These are phyloP conservation scores for Uromys caudimaculatus DNA, from an alignment of 2,797 vertebrate species.

Conservation along the genomic window DNA sequence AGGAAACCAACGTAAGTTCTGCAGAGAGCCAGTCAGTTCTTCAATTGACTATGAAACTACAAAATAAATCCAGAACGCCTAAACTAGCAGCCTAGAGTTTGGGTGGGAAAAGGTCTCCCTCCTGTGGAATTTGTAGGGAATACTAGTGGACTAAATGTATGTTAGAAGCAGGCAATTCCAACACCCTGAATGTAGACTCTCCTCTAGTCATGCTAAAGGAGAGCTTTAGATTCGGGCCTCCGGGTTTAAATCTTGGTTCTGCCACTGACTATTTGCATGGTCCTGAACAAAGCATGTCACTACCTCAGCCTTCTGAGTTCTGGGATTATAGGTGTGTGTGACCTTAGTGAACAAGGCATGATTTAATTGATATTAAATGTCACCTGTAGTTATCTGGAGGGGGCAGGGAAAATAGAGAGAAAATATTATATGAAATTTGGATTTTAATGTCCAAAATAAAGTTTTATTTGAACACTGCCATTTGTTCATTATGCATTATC, in stretches of 20 bases:
- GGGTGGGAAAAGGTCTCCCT: conserved; percentile 65
- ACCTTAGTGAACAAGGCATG: background rate
- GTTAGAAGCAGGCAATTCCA: background rate
- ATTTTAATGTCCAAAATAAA: background rate
- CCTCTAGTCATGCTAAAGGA: background rate
- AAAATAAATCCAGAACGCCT: background rate
- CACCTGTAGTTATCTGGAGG: background rate
- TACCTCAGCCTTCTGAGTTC: background rate
- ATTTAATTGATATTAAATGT: background rate
- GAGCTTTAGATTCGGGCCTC: background rate
- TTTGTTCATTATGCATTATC: background rate
- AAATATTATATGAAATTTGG: background rate
- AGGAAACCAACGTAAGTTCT: conserved; percentile 21
- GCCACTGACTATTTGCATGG: background rate
- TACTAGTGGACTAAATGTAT: background rate
- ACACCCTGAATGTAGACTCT: background rate
- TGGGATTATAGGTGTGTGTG: background rate
- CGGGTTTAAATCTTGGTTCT: background rate
- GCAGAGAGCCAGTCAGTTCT: background rate
- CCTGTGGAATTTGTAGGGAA: conserved; percentile 64
- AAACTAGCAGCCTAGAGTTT: background rate
- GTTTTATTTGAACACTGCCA: background rate
- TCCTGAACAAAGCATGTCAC: background rate
- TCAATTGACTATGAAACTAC: background rate
- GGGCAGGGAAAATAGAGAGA: background rate